A percentile compares a stretch with the other conserved stretches of the same genome.
Conservation (phyloP, 2,113 vertebrate genomes). For the Oryzias woworae region DNA sequence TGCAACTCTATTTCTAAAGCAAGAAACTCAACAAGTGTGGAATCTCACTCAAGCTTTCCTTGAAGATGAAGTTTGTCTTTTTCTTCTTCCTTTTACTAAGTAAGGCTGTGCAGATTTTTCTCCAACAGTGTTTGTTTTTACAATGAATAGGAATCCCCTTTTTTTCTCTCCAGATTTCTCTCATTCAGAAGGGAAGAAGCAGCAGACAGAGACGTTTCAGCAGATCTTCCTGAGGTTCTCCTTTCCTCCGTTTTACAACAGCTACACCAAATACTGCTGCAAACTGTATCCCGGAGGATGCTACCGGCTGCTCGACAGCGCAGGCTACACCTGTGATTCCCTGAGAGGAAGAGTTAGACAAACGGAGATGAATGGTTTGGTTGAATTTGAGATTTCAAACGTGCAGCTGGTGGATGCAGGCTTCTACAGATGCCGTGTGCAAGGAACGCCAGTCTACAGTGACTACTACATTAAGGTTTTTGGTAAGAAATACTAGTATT, state of each 20-base stretch:
- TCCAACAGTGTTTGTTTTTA: neutral
- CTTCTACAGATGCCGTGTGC: constrained; percentile 65
- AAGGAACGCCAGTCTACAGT: constrained; percentile 31
- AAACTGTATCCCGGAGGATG: constrained; percentile 54
- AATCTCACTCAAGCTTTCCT: neutral
- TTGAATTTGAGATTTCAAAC: constrained; percentile 65
- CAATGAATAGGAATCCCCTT: neutral
- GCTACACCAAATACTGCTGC: constrained; percentile 63
- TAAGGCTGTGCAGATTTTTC: constrained; percentile 15
- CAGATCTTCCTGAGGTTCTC: constrained; percentile 55
- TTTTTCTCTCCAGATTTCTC: constrained; percentile 50
- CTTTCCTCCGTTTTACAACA: constrained; percentile 55
- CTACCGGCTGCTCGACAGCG: constrained; percentile 52
- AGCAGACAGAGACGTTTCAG: constrained; percentile 33
- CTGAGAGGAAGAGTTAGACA: constrained; percentile 62
- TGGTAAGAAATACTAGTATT: constrained; percentile 52
- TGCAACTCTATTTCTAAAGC: constrained; percentile 20
- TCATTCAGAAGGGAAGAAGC: constrained; percentile 41
- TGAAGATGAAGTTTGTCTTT: constrained; percentile 60
- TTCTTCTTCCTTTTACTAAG: constrained; percentile 54
- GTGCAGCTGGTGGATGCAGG: constrained; percentile 57
- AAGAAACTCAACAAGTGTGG: neutral
- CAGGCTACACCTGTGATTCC: constrained; percentile 33
- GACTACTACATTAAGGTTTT: constrained; percentile 53
- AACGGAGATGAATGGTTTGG: constrained; percentile 35